phyloP scores from a whole-genome alignment of 1,140 invertebrate species.

The Drosophila orosa region DNA sequence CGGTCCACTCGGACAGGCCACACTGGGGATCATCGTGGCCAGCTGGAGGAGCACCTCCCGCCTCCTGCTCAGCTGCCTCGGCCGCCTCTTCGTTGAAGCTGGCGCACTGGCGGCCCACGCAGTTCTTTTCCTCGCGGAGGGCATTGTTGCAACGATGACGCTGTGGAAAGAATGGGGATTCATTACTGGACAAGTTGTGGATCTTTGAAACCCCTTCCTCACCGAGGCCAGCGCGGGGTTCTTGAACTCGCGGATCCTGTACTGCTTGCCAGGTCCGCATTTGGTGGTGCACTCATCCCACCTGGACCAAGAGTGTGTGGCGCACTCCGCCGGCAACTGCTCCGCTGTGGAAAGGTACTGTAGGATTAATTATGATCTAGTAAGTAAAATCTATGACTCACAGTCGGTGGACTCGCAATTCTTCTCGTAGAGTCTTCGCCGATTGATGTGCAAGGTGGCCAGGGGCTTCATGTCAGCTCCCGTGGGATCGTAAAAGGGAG shows the following conservation, averaged over 20 bases:
- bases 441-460: slow-evolving; percentile 91
- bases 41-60: slow-evolving; percentile 8
- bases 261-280: slow-evolving; percentile 90
- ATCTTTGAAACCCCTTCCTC: slow-evolving; percentile 46
- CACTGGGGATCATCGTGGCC: slow-evolving; percentile 85
- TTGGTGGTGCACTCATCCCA: slow-evolving; percentile 92
- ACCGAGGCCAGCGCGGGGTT: slow-evolving; percentile 85
- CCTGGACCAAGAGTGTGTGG: slow-evolving; percentile 88
- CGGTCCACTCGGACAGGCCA: slow-evolving; percentile 88
- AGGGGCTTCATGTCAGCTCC: slow-evolving; percentile 95
- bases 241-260: slow-evolving; percentile 87
- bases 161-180: neutral
- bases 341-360: slow-evolving; percentile 47
- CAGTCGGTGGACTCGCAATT: slow-evolving; percentile 87
- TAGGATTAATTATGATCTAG: neutral
- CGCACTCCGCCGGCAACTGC: slow-evolving; percentile 86
- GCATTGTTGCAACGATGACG: slow-evolving; percentile 85
- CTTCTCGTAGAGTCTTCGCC: slow-evolving; percentile 94
- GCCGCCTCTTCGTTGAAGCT: slow-evolving; percentile 84
- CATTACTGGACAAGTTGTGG: too few species aligned
- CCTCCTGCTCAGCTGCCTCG: slow-evolving; percentile 44
- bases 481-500: slow-evolving; percentile 95
- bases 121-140: slow-evolving; percentile 86
- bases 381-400: slow-evolving; percentile 22
- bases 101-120: slow-evolving; percentile 84